phyloP scores from a whole-genome alignment of 2,113 vertebrate species.

The Sula dactylatra region DNA sequence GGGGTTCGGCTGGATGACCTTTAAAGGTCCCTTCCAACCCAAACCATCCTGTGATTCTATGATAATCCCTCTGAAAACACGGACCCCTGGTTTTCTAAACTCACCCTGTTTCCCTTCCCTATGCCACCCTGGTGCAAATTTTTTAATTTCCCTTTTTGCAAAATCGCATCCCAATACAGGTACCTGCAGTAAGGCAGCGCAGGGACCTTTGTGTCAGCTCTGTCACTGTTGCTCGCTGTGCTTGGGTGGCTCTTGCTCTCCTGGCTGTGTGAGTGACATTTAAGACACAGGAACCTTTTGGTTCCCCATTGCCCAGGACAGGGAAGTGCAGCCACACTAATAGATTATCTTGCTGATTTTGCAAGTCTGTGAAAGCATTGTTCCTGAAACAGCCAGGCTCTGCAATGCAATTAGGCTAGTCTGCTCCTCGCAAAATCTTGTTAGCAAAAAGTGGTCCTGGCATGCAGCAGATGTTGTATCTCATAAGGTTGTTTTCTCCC shows the following conservation, averaged over 20 bases:
- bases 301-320: neutral
- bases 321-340: neutral
- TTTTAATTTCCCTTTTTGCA: neutral
- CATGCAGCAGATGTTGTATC: neutral
- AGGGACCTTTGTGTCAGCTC: neutral
- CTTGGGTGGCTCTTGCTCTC: neutral
- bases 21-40: neutral
- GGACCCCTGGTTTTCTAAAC: neutral
- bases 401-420: neutral
- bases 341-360: constrained; percentile 22
- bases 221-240: fast-evolving
- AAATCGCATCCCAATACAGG: neutral
- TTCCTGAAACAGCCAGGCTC: neutral
- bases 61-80: neutral
- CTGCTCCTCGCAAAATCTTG: neutral
- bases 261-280: neutral
- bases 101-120: neutral
- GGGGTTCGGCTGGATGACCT: neutral
- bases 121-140: neutral
- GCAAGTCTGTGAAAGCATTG: neutral
- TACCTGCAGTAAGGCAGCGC: neutral
- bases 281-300: neutral
- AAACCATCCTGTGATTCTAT: neutral
- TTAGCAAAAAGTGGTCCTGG: constrained; percentile 17
- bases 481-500: neutral